These are phyloP conservation scores for Cricetomys ansorgei DNA, from an alignment of 2,113 vertebrate species.

Conservation along the genomic window DNA sequence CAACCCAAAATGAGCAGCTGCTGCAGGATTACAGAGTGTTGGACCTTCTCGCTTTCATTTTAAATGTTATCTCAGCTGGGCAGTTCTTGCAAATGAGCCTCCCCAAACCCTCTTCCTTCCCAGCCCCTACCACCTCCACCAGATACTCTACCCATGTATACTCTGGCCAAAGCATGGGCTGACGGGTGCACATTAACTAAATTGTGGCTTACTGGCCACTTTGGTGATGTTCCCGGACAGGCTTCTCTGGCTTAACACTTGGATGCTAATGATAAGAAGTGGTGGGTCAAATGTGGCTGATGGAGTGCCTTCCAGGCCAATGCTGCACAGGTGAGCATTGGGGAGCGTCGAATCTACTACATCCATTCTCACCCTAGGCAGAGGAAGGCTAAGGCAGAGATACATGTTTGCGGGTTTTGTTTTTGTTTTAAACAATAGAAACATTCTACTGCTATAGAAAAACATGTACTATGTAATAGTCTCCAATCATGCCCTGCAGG, in stretches of 20 bases:
- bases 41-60: constrained; percentile 70
- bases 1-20: constrained; percentile 74
- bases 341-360: not conserved
- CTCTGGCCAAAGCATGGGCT: constrained; percentile 60
- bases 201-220: constrained; percentile 4
- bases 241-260: constrained; percentile 43
- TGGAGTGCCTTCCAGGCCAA: not conserved
- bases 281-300: constrained; percentile 33
- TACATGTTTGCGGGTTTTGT: not conserved
- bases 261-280: constrained; percentile 37
- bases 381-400: not conserved
- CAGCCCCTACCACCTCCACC: not conserved
- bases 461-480: constrained; percentile 69
- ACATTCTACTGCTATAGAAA: constrained; percentile 68
- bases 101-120: not conserved
- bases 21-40: constrained; percentile 60
- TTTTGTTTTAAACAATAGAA: constrained; percentile 55
- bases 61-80: constrained; percentile 69
- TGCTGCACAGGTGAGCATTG: rapidly evolving
- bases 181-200: not conserved
- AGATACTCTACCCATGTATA: rapidly evolving
- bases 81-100: constrained; percentile 70
- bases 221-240: constrained; percentile 50
- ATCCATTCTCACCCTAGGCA: not conserved
- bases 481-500: not conserved